phyloP scores from a whole-genome alignment of 2,797 vertebrate species.

The Myotis pilosus region DNA sequence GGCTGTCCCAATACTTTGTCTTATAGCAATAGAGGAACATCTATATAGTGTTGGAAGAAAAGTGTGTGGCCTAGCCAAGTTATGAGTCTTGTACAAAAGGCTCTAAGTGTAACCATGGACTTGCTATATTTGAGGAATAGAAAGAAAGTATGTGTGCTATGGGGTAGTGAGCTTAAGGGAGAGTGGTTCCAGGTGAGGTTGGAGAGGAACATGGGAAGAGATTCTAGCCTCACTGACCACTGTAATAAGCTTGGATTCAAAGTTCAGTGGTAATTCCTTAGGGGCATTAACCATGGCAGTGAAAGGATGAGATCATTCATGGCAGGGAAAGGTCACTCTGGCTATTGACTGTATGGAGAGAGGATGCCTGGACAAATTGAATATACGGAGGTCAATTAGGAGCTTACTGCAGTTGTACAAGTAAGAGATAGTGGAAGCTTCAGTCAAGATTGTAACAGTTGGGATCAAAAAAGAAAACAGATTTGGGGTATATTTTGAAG shows the following conservation, averaged over 20 bases:
- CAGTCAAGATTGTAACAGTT: not conserved
- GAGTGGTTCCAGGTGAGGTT: not conserved
- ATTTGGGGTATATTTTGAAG: not conserved
- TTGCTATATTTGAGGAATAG: not conserved
- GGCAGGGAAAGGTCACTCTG: not conserved
- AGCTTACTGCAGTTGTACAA: not conserved
- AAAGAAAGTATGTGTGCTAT: not conserved
- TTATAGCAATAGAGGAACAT: not conserved
- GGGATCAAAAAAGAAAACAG: not conserved
- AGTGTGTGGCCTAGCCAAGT: not conserved
- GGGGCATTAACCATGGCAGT: not conserved
- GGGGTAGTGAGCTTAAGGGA: not conserved
- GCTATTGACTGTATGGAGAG: not conserved
- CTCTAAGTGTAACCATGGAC: not conserved
- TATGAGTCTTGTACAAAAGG: not conserved
- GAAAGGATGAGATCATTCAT: not conserved
- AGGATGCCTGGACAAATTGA: not conserved
- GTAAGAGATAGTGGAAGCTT: not conserved
- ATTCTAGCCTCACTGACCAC: not conserved
- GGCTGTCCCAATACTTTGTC: not conserved
- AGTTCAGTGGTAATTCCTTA: not conserved
- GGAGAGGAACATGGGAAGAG: not conserved
- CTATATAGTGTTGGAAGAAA: not conserved
- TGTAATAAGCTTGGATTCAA: not conserved
- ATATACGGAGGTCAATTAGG: not conserved